These are phyloP conservation scores for Amia ocellicauda DNA, from an alignment of 2,113 vertebrate genomes.

Conservation along the genomic window DNA sequence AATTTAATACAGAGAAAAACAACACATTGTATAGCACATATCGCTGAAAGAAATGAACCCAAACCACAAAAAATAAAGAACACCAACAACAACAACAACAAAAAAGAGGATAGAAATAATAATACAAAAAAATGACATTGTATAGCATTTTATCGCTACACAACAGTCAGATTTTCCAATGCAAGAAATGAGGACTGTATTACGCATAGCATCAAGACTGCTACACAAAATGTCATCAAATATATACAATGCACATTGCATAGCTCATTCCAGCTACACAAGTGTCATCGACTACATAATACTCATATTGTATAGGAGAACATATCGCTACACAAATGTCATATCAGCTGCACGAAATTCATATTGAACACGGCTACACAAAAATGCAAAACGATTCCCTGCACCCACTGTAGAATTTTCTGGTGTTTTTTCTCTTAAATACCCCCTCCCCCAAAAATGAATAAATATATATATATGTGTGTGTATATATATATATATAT, in stretches of 20 bases:
- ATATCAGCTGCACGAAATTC: constrained; percentile 53
- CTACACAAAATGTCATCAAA: constrained; percentile 64
- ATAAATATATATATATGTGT: constrained; percentile 64
- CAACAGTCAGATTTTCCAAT: constrained; percentile 56
- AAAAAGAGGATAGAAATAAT: too few species aligned
- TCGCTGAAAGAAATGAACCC: constrained; percentile 44
- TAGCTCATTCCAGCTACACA: constrained; percentile 54
- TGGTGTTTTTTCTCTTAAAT: constrained; percentile 39
- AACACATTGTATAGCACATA: constrained; percentile 58
- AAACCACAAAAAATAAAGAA: constrained; percentile 45
- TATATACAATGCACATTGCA: constrained; percentile 62
- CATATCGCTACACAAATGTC: constrained; percentile 40
- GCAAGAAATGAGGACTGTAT: constrained; percentile 52
- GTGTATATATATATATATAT: constrained; percentile 60
- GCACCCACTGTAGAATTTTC: constrained; percentile 55
- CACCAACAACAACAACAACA: constrained; percentile 9
- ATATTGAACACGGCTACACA: constrained; percentile 53
- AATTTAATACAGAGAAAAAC: constrained; percentile 55
- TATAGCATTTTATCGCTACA: constrained; percentile 49
- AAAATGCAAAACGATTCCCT: constrained; percentile 60
- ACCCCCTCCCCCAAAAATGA: constrained; percentile 51
- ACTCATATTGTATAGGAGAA: constrained; percentile 47
- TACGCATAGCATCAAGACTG: constrained; percentile 58
- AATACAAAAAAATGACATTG: constrained; percentile 44
- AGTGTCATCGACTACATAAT: constrained; percentile 48